A percentile compares a stretch with the other conserved stretches of the same genome.
These are phyloP conservation scores for Xenopus borealis DNA, from an alignment of 2,113 vertebrate species.

Conservation along the genomic window DNA sequence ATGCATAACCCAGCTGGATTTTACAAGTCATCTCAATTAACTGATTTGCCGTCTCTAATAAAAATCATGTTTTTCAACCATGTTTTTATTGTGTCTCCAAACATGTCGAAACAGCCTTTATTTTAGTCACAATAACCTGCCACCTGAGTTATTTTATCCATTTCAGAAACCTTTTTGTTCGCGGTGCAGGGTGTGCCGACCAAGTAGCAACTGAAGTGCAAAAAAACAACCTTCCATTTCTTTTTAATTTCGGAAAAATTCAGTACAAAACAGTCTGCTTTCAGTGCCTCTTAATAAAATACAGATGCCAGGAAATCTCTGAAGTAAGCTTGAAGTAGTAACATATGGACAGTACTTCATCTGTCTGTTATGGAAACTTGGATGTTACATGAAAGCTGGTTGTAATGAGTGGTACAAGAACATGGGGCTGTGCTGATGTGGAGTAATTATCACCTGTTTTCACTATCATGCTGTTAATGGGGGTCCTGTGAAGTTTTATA, in stretches of 20 bases:
- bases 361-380: constrained; percentile 24
- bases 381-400: neutral
- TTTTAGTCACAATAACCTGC: neutral
- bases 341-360: constrained; percentile 53
- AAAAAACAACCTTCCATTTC: neutral
- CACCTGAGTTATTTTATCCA: constrained; percentile 26
- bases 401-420: neutral
- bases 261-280: constrained; percentile 15
- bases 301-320: constrained; percentile 63
- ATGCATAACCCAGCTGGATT: constrained; percentile 27
- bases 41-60: constrained; percentile 1
- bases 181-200: constrained; percentile 2
- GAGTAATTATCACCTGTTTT: constrained; percentile 28
- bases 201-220: constrained; percentile 9
- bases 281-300: constrained; percentile 49
- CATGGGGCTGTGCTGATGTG: neutral
- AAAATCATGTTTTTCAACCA: constrained; percentile 6
- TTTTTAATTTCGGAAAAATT: neutral
- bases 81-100: constrained; percentile 22
- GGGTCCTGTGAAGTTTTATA: neutral
- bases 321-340: constrained; percentile 52
- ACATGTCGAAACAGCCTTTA: constrained; percentile 21
- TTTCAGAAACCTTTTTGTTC: constrained; percentile 14
- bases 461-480: neutral
- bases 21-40: constrained; percentile 24